phyloP scores from a whole-genome alignment of 1,140 invertebrate genomes.

The Drosophila subobscura region DNA sequence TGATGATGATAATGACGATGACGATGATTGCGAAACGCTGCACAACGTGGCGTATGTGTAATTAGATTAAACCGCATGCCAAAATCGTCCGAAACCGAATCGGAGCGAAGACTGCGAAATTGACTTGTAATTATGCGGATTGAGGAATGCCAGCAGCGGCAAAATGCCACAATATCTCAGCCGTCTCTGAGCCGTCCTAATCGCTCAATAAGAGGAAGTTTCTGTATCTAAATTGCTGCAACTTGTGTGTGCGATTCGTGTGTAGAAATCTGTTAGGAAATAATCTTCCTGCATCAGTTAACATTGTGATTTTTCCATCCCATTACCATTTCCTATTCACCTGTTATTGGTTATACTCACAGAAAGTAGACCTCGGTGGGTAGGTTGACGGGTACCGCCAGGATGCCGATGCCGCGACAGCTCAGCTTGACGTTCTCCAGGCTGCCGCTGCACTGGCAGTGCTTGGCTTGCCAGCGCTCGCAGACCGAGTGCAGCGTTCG shows the following conservation, averaged over 20 bases:
- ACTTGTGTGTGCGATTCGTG: not conserved
- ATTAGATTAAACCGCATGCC: slow-evolving; percentile 81
- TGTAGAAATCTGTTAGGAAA: no score
- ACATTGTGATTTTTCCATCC: no score
- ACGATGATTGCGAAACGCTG: slow-evolving; percentile 60
- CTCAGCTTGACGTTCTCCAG: slow-evolving; percentile 66
- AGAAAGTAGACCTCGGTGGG: slow-evolving; percentile 66
- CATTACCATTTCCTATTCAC: no score
- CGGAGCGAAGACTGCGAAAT: slow-evolving; percentile 65
- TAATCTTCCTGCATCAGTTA: no score
- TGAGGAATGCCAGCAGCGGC: slow-evolving; percentile 51
- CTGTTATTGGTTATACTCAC: slow-evolving; percentile 60
- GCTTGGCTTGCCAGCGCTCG: slow-evolving; percentile 72
- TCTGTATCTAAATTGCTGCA: slow-evolving; percentile 9
- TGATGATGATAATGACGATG: slow-evolving; percentile 20
- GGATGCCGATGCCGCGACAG: slow-evolving; percentile 74
- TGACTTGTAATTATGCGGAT: slow-evolving; percentile 76
- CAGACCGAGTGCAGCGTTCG: slow-evolving; percentile 68
- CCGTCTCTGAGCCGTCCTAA: slow-evolving; percentile 26
- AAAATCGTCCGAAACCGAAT: slow-evolving; percentile 65
- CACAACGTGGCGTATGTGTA: slow-evolving; percentile 81
- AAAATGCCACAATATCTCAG: slow-evolving; percentile 34
- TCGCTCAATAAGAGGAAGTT: slow-evolving; percentile 60
- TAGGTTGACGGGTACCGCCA: slow-evolving; percentile 74
- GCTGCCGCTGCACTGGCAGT: slow-evolving; percentile 76